These are phyloP conservation scores for Burhinus bistriatus DNA, from an alignment of 2,113 vertebrate species.

Conservation along the genomic window DNA sequence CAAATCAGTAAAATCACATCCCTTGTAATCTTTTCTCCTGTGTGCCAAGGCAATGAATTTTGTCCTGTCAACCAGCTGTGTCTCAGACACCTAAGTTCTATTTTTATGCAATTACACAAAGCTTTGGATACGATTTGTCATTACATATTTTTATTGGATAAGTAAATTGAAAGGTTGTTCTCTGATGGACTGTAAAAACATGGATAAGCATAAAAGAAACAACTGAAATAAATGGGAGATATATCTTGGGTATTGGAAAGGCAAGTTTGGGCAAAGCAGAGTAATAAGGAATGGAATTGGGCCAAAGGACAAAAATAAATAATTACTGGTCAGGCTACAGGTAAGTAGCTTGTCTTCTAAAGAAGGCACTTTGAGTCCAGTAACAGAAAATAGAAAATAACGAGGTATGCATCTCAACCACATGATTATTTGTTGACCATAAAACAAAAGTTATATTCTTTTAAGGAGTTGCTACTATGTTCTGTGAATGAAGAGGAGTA, in stretches of 20 bases:
- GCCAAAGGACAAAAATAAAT: not conserved
- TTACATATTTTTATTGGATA: not conserved
- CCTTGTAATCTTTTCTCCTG: not conserved
- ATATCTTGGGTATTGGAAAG: not conserved
- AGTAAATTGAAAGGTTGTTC: not conserved
- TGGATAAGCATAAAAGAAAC: not conserved
- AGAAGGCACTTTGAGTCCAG: not conserved
- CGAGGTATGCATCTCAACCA: fast-evolving
- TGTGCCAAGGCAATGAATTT: not conserved
- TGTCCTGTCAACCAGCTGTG: not conserved
- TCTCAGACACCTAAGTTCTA: not conserved
- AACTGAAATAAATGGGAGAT: not conserved
- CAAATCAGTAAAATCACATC: not conserved
- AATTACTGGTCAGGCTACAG: not conserved
- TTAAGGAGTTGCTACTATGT: not conserved
- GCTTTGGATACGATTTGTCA: not conserved
- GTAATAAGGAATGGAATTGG: not conserved
- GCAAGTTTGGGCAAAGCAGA: not conserved
- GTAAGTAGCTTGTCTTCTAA: not conserved
- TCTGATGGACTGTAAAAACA: not conserved
- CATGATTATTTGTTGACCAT: fast-evolving
- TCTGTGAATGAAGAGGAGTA: not conserved
- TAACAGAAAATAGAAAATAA: not conserved
- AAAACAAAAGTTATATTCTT: not conserved
- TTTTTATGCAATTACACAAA: not conserved